Conservation (phyloP, 2,113 vertebrate species). For the Paramisgurnus dabryanus region DNA sequence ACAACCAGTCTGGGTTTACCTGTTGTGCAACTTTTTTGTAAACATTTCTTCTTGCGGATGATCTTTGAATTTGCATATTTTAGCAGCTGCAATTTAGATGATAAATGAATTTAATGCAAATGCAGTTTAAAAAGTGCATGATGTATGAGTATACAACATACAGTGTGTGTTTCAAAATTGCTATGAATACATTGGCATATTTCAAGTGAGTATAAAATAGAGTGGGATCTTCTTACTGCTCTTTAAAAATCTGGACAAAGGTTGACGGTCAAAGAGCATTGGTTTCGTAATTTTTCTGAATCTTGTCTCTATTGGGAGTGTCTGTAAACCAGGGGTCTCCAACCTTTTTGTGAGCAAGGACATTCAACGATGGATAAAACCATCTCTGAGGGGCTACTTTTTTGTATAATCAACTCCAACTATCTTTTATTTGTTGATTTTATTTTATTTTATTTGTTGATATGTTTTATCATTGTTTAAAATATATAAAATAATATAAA, state of each 20-base stretch:
- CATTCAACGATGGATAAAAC: no score
- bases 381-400: no score
- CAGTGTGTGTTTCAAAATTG: no score
- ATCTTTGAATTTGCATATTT: not conserved
- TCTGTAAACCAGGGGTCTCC: not conserved
- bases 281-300: constrained; percentile 6
- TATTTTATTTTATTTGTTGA: no score
- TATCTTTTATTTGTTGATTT: no score
- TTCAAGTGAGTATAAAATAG: not conserved
- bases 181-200: no score
- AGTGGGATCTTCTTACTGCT: not conserved
- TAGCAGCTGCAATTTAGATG: not conserved
- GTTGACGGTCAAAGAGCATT: constrained; percentile 9
- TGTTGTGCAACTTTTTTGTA: not conserved
- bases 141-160: no score
- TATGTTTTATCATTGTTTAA: no score
- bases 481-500: no score
- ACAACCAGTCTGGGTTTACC: not conserved
- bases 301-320: not conserved
- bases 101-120: not conserved
- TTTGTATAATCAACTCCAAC: no score
- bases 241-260: not conserved
- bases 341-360: not conserved
- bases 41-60: not conserved
- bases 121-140: no score